Percentiles rank a stretch among this genome's conserved stretches.
These are phyloP conservation scores for Drosophila equinoxialis DNA, from an alignment of 1,140 invertebrate species.

Conservation along the genomic window DNA sequence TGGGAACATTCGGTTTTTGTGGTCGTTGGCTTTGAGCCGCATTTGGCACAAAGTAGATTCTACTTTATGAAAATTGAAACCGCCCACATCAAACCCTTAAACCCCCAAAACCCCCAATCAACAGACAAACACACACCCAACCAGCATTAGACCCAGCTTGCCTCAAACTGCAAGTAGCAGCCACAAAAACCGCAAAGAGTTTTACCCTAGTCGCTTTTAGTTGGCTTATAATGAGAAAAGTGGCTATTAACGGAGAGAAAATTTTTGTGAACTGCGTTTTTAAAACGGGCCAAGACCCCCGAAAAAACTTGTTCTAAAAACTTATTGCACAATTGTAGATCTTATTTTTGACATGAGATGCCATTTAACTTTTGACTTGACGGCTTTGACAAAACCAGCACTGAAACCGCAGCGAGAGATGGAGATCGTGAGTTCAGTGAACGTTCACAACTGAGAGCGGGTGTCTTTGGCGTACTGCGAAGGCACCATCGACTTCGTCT, in stretches of 20 bases:
- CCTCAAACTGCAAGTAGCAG: slow-evolving; percentile 24
- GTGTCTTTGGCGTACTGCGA: slow-evolving; percentile 47
- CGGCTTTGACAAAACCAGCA: slow-evolving; percentile 61
- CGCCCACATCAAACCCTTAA: slow-evolving; percentile 31
- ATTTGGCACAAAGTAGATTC: slow-evolving; percentile 63
- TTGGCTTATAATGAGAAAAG: slow-evolving; percentile 77
- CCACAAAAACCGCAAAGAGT: slow-evolving; percentile 69
- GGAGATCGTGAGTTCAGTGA: slow-evolving; percentile 67
- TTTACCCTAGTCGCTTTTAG: slow-evolving; percentile 64
- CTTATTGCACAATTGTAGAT: slow-evolving; percentile 68
- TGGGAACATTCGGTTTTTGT: slow-evolving; percentile 20
- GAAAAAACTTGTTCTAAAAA: slow-evolving; percentile 60
- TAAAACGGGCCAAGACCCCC: slow-evolving; percentile 48
- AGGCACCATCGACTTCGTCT: slow-evolving; percentile 31
- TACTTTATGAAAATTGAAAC: slow-evolving; percentile 64
- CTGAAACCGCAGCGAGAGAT: slow-evolving; percentile 11
- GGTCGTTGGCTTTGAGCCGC: slow-evolving; percentile 46
- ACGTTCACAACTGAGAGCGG: slow-evolving; percentile 54
- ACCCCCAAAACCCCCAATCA: not conserved
- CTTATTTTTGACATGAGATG: slow-evolving; percentile 59
- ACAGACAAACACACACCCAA: slow-evolving; percentile 15
- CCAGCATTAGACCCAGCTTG: not conserved
- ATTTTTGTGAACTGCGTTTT: slow-evolving; percentile 65
- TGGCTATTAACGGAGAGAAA: slow-evolving; percentile 71
- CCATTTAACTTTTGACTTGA: slow-evolving; percentile 71